Base-by-base conservation (phyloP, 2,113 vertebrate genomes). In the Silurus asotus region DNA sequence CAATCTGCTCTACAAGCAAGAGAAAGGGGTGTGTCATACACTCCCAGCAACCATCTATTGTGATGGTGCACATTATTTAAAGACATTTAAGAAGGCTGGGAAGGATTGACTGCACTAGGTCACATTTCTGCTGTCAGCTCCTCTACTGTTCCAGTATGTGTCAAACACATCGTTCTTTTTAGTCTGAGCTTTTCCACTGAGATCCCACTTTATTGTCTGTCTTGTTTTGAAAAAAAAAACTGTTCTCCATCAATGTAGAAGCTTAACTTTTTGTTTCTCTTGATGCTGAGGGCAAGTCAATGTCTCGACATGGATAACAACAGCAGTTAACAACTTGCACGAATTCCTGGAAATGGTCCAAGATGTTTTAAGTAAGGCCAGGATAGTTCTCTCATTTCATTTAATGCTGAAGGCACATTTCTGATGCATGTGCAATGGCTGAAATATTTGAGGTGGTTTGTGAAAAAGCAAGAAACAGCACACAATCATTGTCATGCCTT, bases 271-370 rank as follows among this genome's bases (percentile, higher is more conserved):
- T 70, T 86, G 76, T 88, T 59, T 76, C 76, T 58, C 48, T 84
- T 59, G 65, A 75, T 86, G 59, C 51, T 78, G 59, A 75, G 65
- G 82, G 75, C 86, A 83, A 86, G 64, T 84, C 80, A 74, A 74
- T 58, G 86, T 89, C 86, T 88, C 88, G 87, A 88, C 88, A 55
- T 81, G 82, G 85, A 82, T 88, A 78, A 58, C 80, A 72, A 56
- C 53, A 81, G 89, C 84, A 86, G 81, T 89, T 84, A 84, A 81
- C 61, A 81, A 81, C 75, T 86, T 76, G 81, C 70, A 82, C 56
- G 84, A 55, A 84, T 76, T 79, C 79, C 55, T 78, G 49, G 64
- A 76, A 23, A 62, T 45, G 62, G 82, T 83, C 37, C 82, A 58
- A 65, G 48, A 55, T 37, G 49, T 76, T 64, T 62, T 37, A 84